A percentile compares a stretch with the other conserved stretches of the same genome.
Evolutionary conservation across 2,888 invertebrate genomes (phyloP).

Genomic region (Cataglyphis altisquamis): DNA sequence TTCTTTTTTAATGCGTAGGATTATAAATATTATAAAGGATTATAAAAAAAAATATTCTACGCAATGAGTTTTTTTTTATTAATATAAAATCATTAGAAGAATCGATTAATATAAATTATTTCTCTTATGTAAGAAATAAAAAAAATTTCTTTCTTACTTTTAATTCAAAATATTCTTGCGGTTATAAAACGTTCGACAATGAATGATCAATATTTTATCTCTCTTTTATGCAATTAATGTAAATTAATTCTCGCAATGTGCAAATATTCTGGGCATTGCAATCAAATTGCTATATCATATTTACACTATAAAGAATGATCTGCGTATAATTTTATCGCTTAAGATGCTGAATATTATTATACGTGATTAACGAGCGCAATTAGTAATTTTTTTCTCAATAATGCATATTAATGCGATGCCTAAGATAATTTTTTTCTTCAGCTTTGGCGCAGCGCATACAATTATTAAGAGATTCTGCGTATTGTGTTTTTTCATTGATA

Average conservation of each 20-base stretch:
- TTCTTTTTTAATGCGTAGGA: neutral
- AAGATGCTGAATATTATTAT: neutral
- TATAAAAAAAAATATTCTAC: conserved; percentile 1
- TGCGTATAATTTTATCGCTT: neutral
- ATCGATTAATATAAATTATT: neutral
- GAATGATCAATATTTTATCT: neutral
- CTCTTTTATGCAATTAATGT: neutral
- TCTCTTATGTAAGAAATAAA: neutral
- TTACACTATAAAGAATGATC: neutral
- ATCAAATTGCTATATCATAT: neutral
- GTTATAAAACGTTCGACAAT: neutral
- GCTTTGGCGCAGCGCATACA: neutral
- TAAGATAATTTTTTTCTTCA: neutral
- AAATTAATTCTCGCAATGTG: neutral
- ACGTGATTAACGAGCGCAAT: neutral
- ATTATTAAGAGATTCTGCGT: neutral
- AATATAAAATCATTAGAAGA: neutral
- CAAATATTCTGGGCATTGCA: neutral
- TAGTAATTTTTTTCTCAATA: neutral
- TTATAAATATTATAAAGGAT: neutral
- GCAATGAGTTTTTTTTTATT: neutral
- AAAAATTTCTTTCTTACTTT: neutral
- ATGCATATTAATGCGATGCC: neutral
- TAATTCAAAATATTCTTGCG: neutral
- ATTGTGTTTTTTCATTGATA: conserved; percentile 5